Conservation (phyloP, 2,113 vertebrate species). For the Cairina moschata region DNA sequence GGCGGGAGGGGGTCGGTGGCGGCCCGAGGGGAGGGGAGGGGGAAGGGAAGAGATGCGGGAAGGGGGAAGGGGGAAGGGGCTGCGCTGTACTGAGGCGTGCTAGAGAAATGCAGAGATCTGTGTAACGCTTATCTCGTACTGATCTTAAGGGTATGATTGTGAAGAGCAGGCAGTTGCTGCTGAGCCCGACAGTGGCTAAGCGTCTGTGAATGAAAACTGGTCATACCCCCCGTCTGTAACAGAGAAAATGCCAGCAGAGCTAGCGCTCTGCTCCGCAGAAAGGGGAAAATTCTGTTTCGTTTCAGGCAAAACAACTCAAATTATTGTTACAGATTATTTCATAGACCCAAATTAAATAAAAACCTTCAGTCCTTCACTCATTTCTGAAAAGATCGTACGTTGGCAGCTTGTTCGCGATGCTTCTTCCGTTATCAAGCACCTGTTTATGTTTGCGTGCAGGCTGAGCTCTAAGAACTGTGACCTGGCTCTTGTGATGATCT, state of each 20-base stretch:
- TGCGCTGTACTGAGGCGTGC: not conserved
- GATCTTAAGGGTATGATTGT: not conserved
- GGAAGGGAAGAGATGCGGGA: no score
- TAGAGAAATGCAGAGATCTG: not conserved
- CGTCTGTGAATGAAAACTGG: not conserved
- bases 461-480: not conserved
- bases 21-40: no score
- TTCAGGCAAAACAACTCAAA: not conserved
- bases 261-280: not conserved
- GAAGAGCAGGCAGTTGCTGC: not conserved
- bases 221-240: not conserved
- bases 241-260: not conserved
- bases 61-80: no score
- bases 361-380: fast-evolving
- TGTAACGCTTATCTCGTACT: not conserved
- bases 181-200: not conserved
- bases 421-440: not conserved
- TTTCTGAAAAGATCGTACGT: not conserved
- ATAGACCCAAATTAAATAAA: not conserved
- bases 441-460: not conserved
- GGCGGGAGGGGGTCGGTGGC: no score
- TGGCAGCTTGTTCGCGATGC: not conserved
- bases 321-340: no score
- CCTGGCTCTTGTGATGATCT: not conserved
- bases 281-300: not conserved